Percentiles rank a stretch among this genome's conserved stretches.
Conservation (phyloP, 2,113 vertebrate species). For the Pitta sordida region DNA sequence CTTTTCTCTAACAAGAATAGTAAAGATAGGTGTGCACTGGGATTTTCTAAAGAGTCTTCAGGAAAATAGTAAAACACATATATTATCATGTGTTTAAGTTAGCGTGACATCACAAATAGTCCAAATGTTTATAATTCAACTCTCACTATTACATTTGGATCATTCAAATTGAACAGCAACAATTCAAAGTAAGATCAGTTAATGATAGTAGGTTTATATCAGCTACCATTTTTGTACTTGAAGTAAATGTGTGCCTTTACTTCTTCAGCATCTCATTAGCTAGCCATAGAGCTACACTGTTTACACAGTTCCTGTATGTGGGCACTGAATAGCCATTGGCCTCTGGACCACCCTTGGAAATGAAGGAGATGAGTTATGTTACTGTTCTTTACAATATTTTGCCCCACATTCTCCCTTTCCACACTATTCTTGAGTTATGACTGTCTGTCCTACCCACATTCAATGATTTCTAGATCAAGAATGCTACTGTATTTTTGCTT, state of each 20-base stretch:
- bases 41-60: neutral
- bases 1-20: neutral
- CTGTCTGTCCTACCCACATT: neutral
- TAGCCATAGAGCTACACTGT: neutral
- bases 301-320: neutral
- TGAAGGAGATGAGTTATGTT: neutral
- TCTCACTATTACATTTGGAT: neutral
- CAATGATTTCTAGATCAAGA: neutral
- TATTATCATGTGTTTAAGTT: neutral
- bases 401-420: neutral
- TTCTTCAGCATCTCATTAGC: neutral
- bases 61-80: neutral
- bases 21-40: neutral
- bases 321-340: neutral
- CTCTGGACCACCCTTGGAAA: neutral
- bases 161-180: neutral
- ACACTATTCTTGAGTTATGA: neutral
- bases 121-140: neutral
- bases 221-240: neutral
- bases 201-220: neutral
- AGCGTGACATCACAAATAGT: neutral
- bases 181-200: neutral
- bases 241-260: neutral
- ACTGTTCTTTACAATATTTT: neutral
- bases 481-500: neutral